Evolutionary conservation across 2,888 invertebrate species (phyloP), one percentile per base, ranked within the genome.

Genomic region (Leucophora obtusa): DNA sequence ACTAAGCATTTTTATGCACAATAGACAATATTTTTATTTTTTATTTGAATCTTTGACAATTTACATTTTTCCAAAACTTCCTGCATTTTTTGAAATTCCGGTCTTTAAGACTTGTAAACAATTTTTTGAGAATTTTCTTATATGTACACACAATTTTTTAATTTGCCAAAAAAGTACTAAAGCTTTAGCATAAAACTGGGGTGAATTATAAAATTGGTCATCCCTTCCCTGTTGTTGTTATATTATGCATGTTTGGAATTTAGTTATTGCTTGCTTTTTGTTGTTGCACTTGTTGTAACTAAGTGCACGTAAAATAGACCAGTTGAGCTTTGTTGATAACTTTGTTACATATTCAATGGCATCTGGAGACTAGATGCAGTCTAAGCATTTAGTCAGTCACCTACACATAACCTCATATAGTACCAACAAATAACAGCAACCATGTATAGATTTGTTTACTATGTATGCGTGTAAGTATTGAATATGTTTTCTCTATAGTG

Each of bases 301-400:
- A 66, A 71, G 51, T 65, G 71, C 53, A 77, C 38, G 51, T 71
- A 77, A 77, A 71, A 71, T 59, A 33, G 33, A 65, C 71, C 65
- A 77, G 53, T 65, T 65, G 53, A 76, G 53, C 58, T 54, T 53
- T 71, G 71, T 66, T 77, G 65, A 77, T 77, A 77, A 71, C 63
- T 77, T 71, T 71, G 65, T 77, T 77, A 65, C 59, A 47, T 35
- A 71, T 24, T 71, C 58, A 24, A 66, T 60, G 65, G 77, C 65
- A 77, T 60, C 59, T 71, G 59, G 77, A 77, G 70, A 77, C 77
- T 24, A 28, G 11, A 54, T 51, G 54, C 4, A 21, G 6, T 47
- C 43, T 47, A 47, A 47, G n/a, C 6, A n/a, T 47, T n/a, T 7
- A 63, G 8, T 15, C 15, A 50, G 14, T 17, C 14, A 38, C 56